Percentiles rank a stretch among this genome's conserved stretches.
phyloP scores from a whole-genome alignment of 1,140 invertebrate genomes.

The Philopotamus ludificatus region DNA sequence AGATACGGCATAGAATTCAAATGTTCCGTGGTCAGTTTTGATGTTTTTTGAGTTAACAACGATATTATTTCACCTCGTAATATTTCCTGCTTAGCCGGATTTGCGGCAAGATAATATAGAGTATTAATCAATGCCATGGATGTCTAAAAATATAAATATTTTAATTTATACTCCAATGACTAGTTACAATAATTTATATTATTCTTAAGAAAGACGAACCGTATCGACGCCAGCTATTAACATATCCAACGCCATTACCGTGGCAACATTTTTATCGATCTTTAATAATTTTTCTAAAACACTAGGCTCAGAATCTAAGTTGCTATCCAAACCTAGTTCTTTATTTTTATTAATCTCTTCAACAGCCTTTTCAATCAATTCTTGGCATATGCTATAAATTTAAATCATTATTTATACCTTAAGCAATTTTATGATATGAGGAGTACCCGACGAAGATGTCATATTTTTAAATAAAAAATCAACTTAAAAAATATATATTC shows the following conservation, averaged over 20 bases:
- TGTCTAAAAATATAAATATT: slow-evolving; percentile 41
- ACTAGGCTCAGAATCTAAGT: slow-evolving; percentile 47
- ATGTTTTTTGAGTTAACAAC: slow-evolving; percentile 52
- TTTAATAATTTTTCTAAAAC: slow-evolving; percentile 58
- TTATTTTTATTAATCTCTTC: slow-evolving; percentile 42
- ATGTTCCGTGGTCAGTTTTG: slow-evolving; percentile 54
- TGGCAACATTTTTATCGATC: slow-evolving; percentile 57
- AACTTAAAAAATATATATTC: too few species aligned
- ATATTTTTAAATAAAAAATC: too few species aligned
- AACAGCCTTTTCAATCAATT: slow-evolving; percentile 46
- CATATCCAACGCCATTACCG: slow-evolving; percentile 71
- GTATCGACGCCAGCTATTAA: slow-evolving; percentile 76
- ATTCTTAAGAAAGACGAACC: slow-evolving; percentile 49
- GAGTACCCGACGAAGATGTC: too few species aligned
- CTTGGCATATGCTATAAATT: slow-evolving; percentile 43
- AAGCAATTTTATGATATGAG: too few species aligned
- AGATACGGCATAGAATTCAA: slow-evolving; percentile 61
- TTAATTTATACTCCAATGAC: slow-evolving; percentile 1
- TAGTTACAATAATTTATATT: slow-evolving; percentile 23
- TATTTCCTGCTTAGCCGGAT: slow-evolving; percentile 58
- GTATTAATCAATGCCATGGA: slow-evolving; percentile 45
- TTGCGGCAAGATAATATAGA: slow-evolving; percentile 59
- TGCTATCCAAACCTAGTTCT: slow-evolving; percentile 35
- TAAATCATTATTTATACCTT: not conserved
- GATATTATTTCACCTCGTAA: slow-evolving; percentile 56